Conservation (phyloP, 2,888 invertebrate genomes). For the Perizoma affinitatum region DNA sequence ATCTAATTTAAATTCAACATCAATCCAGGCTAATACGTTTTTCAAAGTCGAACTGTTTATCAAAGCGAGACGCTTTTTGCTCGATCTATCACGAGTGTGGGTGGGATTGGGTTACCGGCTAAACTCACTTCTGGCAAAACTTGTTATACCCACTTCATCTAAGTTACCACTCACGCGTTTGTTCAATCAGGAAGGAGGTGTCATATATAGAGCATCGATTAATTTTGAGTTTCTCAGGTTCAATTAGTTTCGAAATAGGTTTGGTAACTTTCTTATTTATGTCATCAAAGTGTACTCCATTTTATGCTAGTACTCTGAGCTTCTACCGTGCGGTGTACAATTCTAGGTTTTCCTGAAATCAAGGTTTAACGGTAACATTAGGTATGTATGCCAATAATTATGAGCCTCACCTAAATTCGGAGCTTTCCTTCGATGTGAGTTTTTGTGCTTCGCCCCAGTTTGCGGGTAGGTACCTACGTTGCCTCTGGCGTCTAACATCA, state of each 20-base stretch:
- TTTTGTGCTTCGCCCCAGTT: constrained; percentile 64
- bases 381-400: constrained; percentile 32
- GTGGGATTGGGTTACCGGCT: constrained; percentile 1
- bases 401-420: constrained; percentile 29
- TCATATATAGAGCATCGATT: no score
- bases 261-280: no score
- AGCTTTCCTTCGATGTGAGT: constrained; percentile 56
- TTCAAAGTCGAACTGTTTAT: constrained; percentile 38
- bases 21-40: constrained; percentile 46
- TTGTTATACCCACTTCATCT: background rate
- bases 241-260: no score
- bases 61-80: constrained; percentile 41
- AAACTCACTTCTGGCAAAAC: background rate
- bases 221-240: no score
- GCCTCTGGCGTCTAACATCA: constrained; percentile 73
- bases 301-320: no score
- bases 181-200: no score
- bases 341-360: constrained; percentile 5
- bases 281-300: no score
- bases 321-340: no score
- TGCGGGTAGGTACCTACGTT: constrained; percentile 56
- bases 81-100: constrained; percentile 32
- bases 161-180: no score
- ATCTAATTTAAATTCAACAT: constrained; percentile 46
- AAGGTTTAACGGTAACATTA: constrained; percentile 3